Evolutionary conservation across 2,888 invertebrate species (phyloP), one percentile per base, ranked within the genome.

Genomic region (Euphydryas editha): DNA sequence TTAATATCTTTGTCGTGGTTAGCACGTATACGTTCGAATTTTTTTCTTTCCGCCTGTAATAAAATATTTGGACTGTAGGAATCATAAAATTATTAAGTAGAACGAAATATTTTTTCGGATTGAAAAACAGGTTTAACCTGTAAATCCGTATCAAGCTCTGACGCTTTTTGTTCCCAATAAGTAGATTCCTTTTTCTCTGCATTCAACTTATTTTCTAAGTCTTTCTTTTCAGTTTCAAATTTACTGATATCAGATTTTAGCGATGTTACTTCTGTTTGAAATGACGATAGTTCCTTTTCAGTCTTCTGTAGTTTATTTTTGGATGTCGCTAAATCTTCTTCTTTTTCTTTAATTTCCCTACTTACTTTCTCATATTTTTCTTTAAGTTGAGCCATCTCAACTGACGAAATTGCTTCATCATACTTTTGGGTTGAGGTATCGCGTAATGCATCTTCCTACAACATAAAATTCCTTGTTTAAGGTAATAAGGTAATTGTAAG

Each of bases 1-100:
- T 96, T 95, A 67, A 95, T 92, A 77, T 98, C 96, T 79, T 95
- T 95, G 70, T 97, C 96, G 59, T 95, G 94, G 44, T 94, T 92
- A n/a, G 89, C 77, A 78, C 95, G 96, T 76, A 94, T 91, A 69
- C 95, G 93, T 62, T 96, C 96, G 36, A 94, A 76, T 75, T 95
- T 94, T 81, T 96, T 96, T 65, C 94, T 94, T 76, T 95, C 94
- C 69, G 94, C 94, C 94, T 95, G 71, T 15, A 54, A 36, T 30
- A 7, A 51, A 15, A 51, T 24, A 51, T 7, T 15, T 20, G 15
- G 6, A n/a, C 21, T 24, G 49, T 24, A 8, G 15, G 3, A 4
- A 39, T 11, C 7, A 11, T 3, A 39, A 39, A 39, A 39, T 3
- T 11, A 39, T 11, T 39, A 0, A 11, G 7, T 15, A 15, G 15